Evolutionary conservation across 2,888 invertebrate species (phyloP).

Genomic region (Tenthredo livida): DNA sequence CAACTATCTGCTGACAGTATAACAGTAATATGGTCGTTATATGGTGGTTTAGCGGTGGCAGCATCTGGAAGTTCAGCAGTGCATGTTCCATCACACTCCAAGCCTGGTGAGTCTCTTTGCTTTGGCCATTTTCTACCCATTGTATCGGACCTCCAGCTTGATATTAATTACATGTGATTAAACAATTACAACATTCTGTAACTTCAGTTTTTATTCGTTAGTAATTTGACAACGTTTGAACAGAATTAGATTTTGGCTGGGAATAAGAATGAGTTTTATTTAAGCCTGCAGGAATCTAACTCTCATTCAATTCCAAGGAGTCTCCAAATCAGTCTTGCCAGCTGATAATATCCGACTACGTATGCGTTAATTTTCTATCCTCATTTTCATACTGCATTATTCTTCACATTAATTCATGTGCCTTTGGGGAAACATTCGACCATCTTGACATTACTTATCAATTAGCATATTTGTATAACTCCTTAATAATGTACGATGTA

Average conservation of each 20-base stretch:
- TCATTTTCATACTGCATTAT: background rate
- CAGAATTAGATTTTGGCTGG: background rate
- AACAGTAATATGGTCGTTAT: constrained; percentile 64
- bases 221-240: background rate
- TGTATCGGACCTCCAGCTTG: background rate
- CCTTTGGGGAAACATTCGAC: background rate
- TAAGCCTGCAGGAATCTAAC: background rate
- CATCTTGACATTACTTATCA: background rate
- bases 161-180: background rate
- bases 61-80: constrained; percentile 75
- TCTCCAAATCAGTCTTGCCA: background rate
- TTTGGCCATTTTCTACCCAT: constrained; percentile 61
- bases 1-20: constrained; percentile 28
- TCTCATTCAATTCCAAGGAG: background rate
- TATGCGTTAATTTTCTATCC: background rate
- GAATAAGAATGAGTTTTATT: background rate
- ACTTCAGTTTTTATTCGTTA: background rate
- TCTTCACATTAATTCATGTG: background rate
- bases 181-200: background rate
- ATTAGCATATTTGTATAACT: background rate
- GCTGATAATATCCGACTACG: background rate
- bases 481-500: background rate
- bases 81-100: constrained; percentile 77
- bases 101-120: constrained; percentile 75
- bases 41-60: constrained; percentile 77